Base-by-base conservation (phyloP, 2,113 vertebrate genomes). In the Tachysurus vachellii region DNA sequence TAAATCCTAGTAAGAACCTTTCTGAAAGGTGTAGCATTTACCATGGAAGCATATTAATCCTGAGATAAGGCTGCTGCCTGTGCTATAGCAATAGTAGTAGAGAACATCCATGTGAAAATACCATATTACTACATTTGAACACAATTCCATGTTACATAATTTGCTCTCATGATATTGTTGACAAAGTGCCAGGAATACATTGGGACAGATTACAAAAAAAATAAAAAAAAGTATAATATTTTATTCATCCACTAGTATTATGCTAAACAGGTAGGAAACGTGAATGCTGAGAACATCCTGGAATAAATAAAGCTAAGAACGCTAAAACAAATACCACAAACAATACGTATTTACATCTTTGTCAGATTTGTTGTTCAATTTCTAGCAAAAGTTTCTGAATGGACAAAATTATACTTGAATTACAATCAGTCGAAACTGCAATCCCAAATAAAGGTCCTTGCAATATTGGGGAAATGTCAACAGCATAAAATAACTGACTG, bases 41-140 rank as follows among this genome's bases (percentile, higher is more conserved):
- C 17, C 28, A 80, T 56, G 6, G 42, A 50, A 68, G 75, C 75
- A 68, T 54, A 85, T 80, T 86, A 42, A n/a, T 56, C 8, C 73
- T 50, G 47, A 5, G 42, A 4, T 64, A 76, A 50, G 47, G 26
- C 36, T 75, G n/a, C n/a, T 80, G 28, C 7, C 8, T 85, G 57
- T 53, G 44, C 10, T 14, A 14, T 66, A 21, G n/a, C 57, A 80
- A 54, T 80, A 26, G 28, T 64, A 42, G 26, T 85, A 62, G 17
- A 28, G 26, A 50, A 13, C 23, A 17, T n/a, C 23, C 12, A 77
- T 16, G 28, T 50, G 21, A 76, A 76, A 76, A 76, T n/a, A 76
- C 6, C 19, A 44, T 5, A 44, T 73, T 19, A 42, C 0, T 75
- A 75, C 13, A 47, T 75, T 47, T 47, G 10, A 26, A 75, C 21